Conservation (phyloP, 2,113 vertebrate species). For the Oreotrochilus melanogaster region DNA sequence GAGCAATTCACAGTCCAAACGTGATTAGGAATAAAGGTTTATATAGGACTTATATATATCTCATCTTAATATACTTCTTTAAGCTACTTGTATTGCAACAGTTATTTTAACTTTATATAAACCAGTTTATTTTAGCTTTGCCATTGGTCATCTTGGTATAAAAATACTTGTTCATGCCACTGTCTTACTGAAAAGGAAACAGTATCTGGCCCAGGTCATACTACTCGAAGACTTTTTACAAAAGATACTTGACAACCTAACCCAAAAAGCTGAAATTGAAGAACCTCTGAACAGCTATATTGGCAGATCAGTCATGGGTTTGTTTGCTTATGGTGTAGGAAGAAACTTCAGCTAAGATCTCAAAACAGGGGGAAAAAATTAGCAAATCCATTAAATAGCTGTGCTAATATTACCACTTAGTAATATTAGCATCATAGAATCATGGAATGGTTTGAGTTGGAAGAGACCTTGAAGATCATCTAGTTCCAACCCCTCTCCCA, state of each 20-base stretch:
- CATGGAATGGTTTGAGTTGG: too few relatives aligned
- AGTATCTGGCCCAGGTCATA: background rate
- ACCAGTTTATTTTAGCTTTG: background rate
- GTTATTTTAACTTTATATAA: background rate
- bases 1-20: background rate
- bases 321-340: background rate
- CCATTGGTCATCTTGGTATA: background rate
- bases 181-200: background rate
- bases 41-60: background rate
- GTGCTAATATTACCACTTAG: rapidly evolving
- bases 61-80: background rate
- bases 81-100: background rate
- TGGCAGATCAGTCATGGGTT: background rate
- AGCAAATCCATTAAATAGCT: background rate
- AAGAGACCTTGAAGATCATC: too few relatives aligned
- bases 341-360: background rate
- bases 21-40: background rate
- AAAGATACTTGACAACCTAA: background rate
- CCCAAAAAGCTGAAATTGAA: background rate
- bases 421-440: background rate
- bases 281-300: background rate
- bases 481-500: too few relatives aligned
- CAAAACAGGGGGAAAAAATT: background rate
- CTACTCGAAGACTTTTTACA: background rate
- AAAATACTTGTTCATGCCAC: background rate